A percentile compares a stretch with the other conserved stretches of the same genome.
Conservation (phyloP, 2,888 invertebrate genomes). For the Clusia tigrina region DNA sequence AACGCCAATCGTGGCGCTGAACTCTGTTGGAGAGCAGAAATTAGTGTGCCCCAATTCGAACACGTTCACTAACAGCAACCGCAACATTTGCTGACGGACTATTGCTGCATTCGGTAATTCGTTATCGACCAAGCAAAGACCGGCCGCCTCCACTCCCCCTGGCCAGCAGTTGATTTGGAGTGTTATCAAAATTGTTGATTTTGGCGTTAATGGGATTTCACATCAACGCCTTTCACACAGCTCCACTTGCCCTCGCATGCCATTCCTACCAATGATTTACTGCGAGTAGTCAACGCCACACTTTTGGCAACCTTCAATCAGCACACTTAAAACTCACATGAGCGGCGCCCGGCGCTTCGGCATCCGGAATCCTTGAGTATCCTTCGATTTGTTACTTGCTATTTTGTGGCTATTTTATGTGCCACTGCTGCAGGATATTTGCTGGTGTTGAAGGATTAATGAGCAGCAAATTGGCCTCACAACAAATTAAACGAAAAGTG, state of each 20-base stretch:
- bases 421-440: not conserved
- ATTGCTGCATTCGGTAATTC: conserved; percentile 1
- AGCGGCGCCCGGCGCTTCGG: too few species aligned
- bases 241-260: not conserved
- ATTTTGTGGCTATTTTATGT: not conserved
- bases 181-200: conserved; percentile 56
- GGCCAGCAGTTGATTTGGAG: conserved; percentile 42
- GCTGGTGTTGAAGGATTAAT: conserved; percentile 51
- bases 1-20: too few species aligned
- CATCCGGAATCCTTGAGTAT: conserved; percentile 5
- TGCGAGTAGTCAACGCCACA: not conserved
- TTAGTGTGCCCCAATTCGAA: too few species aligned
- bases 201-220: conserved; percentile 20
- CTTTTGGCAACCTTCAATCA: conserved; percentile 6
- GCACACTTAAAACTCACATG: not conserved
- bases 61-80: too few species aligned
- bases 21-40: too few species aligned
- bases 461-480: conserved; percentile 48
- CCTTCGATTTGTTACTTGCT: not conserved
- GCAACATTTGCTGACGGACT: not conserved
- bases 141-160: not conserved
- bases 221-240: conserved; percentile 4
- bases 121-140: not conserved
- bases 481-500: conserved; percentile 44
- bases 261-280: not conserved